Evolutionary conservation across 2,888 invertebrate genomes (phyloP), one percentile per base, ranked within the genome.

Genomic region (Drosophila sordidula): DNA sequence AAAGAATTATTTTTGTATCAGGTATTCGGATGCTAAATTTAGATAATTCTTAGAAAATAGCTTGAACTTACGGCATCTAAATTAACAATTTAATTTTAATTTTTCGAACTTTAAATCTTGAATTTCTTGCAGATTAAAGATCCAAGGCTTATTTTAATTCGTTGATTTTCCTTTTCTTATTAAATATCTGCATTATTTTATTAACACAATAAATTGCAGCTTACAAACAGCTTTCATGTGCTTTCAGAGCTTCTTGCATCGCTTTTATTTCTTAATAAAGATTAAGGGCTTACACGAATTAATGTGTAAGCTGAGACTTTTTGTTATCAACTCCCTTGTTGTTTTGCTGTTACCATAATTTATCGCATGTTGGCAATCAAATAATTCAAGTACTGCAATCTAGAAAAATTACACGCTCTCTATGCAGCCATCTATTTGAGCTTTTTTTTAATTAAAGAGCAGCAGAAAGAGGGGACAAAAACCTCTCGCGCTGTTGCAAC

Each of bases 391-490:
- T 42, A 68, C 62, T 85, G 70, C 76, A 74, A 87, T 87, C 88
- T 87, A 85, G 70, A 82, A 66, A 79, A 82, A 85, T 85, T 76
- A 67, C 85, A 26, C 61, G 45, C 75, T 70, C 78, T 57, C 44
- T 55, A 71, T 70, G 62, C 65, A 62, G 72, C 57, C 49, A 81
- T 87, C 66, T 52, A 78, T 82, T 85, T 72, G 55, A 76, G 64
- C 78, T 81, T 73, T 87, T 87, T 78, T 82, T 83, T 83, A 83
- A 83, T 87, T 83, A 87, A 87, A 79, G 72, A 56, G 52, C 57
- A 59, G 44, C 44, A 56, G 52, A 25, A 54, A 38, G 29, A 36
- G 38, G 29, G 52, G 38, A 29, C 29, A 44, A 50, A 44, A 58
- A 41, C 44, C 46, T 59, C 49, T 59, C 49, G 14, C 26, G 64